Evolutionary conservation across 2,113 vertebrate genomes (phyloP).

Genomic region (Nothobranchius furzeri): DNA sequence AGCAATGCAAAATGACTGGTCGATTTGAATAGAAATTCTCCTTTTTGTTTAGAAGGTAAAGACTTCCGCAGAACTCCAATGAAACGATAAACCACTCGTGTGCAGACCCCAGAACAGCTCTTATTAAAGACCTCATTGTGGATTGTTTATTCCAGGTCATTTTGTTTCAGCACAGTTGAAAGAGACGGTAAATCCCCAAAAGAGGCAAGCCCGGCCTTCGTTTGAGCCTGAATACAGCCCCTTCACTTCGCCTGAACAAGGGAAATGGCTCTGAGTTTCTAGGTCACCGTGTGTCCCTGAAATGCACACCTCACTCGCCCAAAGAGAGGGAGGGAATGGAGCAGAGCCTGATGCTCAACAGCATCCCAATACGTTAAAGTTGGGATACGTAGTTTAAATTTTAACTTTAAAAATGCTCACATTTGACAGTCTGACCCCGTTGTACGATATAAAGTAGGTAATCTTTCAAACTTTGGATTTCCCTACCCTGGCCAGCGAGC

Average conservation of each 20-base stretch:
- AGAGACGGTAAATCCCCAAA: conserved; percentile 55
- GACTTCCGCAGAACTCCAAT: conserved; percentile 32
- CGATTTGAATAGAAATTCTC: conserved; percentile 8
- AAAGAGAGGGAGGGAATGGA: conserved; percentile 20
- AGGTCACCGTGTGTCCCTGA: conserved; percentile 66
- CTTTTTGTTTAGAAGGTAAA: conserved; percentile 12
- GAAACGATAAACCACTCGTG: conserved; percentile 72
- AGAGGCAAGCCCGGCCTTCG: conserved; percentile 39
- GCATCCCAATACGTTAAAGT: too few relatives aligned
- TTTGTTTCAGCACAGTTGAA: conserved; percentile 73
- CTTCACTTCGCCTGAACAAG: conserved; percentile 57
- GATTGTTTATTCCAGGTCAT: conserved; percentile 73
- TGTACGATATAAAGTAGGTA: too few relatives aligned
- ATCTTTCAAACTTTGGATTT: too few relatives aligned
- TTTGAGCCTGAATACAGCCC: conserved; percentile 48
- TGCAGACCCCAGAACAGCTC: conserved; percentile 48
- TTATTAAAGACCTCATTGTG: conserved; percentile 77
- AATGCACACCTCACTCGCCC: conserved; percentile 57
- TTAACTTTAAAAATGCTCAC: too few relatives aligned
- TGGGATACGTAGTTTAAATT: too few relatives aligned
- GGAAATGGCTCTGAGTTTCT: conserved; percentile 62
- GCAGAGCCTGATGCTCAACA: conserved; percentile 12
- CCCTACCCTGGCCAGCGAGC: too few relatives aligned
- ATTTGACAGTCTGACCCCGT: too few relatives aligned
- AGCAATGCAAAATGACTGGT: not conserved